Base-by-base conservation (phyloP, 2,797 vertebrate genomes). In the Halcyon leucocephala region DNA sequence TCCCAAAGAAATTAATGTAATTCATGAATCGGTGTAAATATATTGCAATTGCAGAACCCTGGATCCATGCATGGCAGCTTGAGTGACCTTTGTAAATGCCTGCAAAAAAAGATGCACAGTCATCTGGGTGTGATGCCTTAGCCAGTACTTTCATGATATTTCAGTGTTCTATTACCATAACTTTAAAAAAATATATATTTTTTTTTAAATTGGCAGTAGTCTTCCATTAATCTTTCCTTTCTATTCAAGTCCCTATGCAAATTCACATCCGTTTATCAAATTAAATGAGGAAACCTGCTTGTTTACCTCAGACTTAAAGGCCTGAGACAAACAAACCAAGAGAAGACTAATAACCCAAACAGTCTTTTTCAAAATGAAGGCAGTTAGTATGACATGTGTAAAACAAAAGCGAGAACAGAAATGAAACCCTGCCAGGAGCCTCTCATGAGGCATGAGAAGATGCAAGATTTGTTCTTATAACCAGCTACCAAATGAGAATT, bases 401-500 rank as follows among this genome's bases (percentile, higher is more conserved):
- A 86, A 93, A 83, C 18, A 37, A 25, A 91, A 86, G 33, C 5
- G 13, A 85, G 24, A 88, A 48, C 33, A 93, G 77, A 83, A 95
- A 35, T 33, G 2, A 44, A 28, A 52, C 9, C 52, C 44, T 33
- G 82, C 39, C 49, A 86, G 18, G 18, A 57, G 20, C 28, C 8
- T 60, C 64, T 71, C 14, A 12, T 4, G 33, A 91, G 41, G 52
- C 26, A 81, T 10, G 7, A 87, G 67, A 85, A 64, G 55, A 82
- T 57, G 10, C 29, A 74, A 24, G 29, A 33, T 28, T 49, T 89
- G 24, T 51, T 86, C 52, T 82, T 51, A 21, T 3, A 66, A 60
- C 7, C 1, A 8, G 35, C 1, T 19, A n/a, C 16, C 14, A 41
- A 65, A 69, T 5, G 8, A 73, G 35, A 92, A 55, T 0, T 2